Percentiles rank a stretch among this genome's conserved stretches.
Conservation (phyloP, 2,888 invertebrate genomes). For the Coleophora flavipennella region DNA sequence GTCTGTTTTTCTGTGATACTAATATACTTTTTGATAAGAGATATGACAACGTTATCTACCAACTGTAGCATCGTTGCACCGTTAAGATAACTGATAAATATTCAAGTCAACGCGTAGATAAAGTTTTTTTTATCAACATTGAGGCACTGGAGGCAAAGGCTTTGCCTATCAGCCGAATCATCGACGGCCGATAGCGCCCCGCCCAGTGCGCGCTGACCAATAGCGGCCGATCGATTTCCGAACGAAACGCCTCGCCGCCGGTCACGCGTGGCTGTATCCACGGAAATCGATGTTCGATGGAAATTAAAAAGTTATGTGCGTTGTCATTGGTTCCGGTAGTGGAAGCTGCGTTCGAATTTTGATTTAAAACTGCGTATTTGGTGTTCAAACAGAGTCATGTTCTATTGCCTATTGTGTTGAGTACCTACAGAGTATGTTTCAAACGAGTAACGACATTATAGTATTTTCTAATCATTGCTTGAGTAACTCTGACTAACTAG, state of each 20-base stretch:
- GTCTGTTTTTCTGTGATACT: too few relatives aligned
- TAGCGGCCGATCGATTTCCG: slow-evolving; percentile 58
- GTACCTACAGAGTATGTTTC: too few relatives aligned
- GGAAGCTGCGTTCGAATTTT: too few relatives aligned
- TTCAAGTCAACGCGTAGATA: slow-evolving; percentile 5
- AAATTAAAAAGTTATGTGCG: slow-evolving; percentile 3
- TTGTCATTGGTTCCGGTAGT: not conserved
- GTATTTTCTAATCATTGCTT: too few relatives aligned
- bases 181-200: slow-evolving; percentile 48
- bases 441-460: too few relatives aligned
- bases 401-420: too few relatives aligned
- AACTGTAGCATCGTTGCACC: not conserved
- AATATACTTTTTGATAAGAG: too few relatives aligned
- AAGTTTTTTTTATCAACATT: slow-evolving; percentile 1
- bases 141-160: not conserved
- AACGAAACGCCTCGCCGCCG: slow-evolving; percentile 34
- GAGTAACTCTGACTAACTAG: too few relatives aligned
- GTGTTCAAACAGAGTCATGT: too few relatives aligned
- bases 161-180: slow-evolving; percentile 34
- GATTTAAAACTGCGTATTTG: too few relatives aligned
- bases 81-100: slow-evolving; percentile 3
- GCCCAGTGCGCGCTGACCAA: slow-evolving; percentile 54
- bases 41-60: too few relatives aligned
- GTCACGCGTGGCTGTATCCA: slow-evolving; percentile 5
- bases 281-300: too few relatives aligned